These are phyloP conservation scores for Pungitius pungitius DNA, from an alignment of 2,113 vertebrate genomes.

Conservation along the genomic window DNA sequence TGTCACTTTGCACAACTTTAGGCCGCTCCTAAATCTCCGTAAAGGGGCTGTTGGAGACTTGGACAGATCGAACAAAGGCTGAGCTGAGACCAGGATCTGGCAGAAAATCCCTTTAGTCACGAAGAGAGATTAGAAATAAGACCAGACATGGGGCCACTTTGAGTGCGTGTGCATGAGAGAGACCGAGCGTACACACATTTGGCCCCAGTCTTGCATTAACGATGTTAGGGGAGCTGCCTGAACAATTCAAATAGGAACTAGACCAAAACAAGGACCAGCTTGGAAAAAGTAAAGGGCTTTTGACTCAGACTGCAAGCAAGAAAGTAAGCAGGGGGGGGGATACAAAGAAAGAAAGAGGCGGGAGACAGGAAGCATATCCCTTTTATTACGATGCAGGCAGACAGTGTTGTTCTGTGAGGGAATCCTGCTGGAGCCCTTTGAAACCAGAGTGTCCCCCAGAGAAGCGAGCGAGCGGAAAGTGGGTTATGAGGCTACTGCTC, in stretches of 20 bases:
- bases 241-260: constrained; percentile 83
- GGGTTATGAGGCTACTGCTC: constrained; percentile 21
- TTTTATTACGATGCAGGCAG: constrained; percentile 83
- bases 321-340: constrained; percentile 67
- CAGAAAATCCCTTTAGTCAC: constrained; percentile 57
- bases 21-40: constrained; percentile 23
- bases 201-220: constrained; percentile 77
- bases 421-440: constrained; percentile 82
- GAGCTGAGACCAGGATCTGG: constrained; percentile 55
- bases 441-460: constrained; percentile 70
- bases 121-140: constrained; percentile 74
- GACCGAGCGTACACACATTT: constrained; percentile 55
- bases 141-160: constrained; percentile 78
- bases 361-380: constrained; percentile 89
- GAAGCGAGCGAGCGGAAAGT: constrained; percentile 34
- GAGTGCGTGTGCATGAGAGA: constrained; percentile 7
- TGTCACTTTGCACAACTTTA: constrained; percentile 25
- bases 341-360: constrained; percentile 78
- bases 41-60: constrained; percentile 22
- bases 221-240: constrained; percentile 61
- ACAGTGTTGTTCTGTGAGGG: constrained; percentile 82
- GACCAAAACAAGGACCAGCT: constrained; percentile 83
- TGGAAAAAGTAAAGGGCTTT: constrained; percentile 65
- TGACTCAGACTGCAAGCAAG: constrained; percentile 27
- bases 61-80: constrained; percentile 36